Percentiles rank a stretch among this genome's conserved stretches.
These are phyloP conservation scores for Dryobates pubescens DNA, from an alignment of 2,797 vertebrate species.

Conservation along the genomic window DNA sequence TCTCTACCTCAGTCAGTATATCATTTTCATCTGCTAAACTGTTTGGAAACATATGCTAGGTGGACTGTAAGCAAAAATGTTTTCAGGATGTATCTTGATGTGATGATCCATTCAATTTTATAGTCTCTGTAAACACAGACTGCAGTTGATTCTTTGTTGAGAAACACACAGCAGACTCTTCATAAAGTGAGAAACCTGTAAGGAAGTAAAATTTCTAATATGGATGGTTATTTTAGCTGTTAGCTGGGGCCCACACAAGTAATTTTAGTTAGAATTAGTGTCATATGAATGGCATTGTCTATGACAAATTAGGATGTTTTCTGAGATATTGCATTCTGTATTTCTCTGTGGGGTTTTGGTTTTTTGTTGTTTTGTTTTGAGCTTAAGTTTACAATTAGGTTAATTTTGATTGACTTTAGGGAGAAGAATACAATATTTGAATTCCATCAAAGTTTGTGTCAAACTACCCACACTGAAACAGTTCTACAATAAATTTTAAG, in stretches of 20 bases:
- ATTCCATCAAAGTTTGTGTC: background rate
- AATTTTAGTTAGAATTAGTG: background rate
- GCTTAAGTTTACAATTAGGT: background rate
- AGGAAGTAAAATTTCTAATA: background rate
- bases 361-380: background rate
- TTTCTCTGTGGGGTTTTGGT: background rate
- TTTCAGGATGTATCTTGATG: background rate
- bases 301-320: background rate
- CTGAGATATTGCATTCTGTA: background rate
- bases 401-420: background rate
- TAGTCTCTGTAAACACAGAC: background rate
- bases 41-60: background rate
- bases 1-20: background rate
- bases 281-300: background rate
- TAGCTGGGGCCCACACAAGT: background rate
- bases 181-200: background rate
- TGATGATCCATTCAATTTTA: background rate
- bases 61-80: background rate
- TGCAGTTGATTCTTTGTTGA: background rate
- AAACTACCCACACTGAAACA: background rate
- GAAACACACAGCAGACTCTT: background rate
- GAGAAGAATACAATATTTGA: background rate
- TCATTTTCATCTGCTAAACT: background rate
- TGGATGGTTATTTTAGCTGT: background rate
- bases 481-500: conserved; percentile 21